Percentiles rank a stretch among this genome's conserved stretches.
Conservation (phyloP, 2,113 vertebrate species). For the Chroicocephalus ridibundus region DNA sequence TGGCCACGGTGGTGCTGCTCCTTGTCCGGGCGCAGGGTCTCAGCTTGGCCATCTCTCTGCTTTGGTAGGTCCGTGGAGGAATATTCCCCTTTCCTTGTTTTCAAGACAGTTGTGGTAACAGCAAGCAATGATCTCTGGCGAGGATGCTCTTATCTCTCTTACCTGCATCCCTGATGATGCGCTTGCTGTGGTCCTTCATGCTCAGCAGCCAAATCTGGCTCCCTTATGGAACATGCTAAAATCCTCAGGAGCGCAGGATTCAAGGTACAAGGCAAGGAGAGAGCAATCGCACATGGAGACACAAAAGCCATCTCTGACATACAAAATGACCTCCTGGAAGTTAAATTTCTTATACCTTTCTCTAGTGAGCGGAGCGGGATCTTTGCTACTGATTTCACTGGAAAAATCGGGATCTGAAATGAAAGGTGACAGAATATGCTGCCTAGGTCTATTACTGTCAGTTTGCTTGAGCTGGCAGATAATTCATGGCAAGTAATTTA, state of each 20-base stretch:
- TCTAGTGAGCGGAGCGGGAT: neutral
- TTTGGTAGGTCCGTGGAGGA: neutral
- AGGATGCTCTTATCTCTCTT: neutral
- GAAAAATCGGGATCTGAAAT: slow-evolving; percentile 9
- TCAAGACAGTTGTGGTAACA: neutral
- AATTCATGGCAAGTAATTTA: slow-evolving; percentile 61
- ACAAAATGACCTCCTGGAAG: neutral
- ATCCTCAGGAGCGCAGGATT: neutral
- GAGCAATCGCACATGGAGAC: neutral
- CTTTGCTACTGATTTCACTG: slow-evolving; percentile 14
- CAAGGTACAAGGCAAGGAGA: neutral
- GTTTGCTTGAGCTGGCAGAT: slow-evolving; percentile 25
- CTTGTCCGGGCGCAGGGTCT: neutral
- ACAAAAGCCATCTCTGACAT: neutral
- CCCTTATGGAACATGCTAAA: neutral
- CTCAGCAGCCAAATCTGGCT: neutral
- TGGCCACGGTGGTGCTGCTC: accelerated
- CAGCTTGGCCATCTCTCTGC: neutral
- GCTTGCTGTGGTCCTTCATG: neutral
- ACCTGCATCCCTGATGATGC: accelerated
- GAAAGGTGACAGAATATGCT: slow-evolving; percentile 49
- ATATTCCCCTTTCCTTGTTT: neutral
- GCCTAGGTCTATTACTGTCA: slow-evolving; percentile 45
- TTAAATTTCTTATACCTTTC: neutral
- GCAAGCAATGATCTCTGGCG: neutral